Base-by-base conservation (phyloP, 2,888 invertebrate species). In the Hesperia comma region DNA sequence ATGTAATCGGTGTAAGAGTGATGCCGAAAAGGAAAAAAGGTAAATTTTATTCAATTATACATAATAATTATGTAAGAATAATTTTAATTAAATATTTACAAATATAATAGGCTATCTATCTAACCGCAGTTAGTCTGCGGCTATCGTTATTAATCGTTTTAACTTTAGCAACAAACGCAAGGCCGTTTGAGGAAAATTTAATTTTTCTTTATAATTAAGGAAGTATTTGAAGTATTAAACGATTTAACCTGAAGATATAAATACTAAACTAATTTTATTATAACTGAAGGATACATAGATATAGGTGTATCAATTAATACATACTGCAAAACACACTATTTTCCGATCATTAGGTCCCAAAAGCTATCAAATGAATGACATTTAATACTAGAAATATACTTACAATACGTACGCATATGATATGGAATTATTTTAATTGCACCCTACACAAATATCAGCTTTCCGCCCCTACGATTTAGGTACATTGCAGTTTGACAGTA, bases 21-120 rank as follows among this genome's bases (percentile, higher is more conserved):
- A 84, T 93, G 83, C 87, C 93, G 75, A 93, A 93, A 79, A 86
- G 93, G 82, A 90, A 93, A 80, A 93, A 94, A 94, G 94, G 94
- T 94, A 91, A 37, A 84, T 76, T 70, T 58, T 64, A 37, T 14
- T 8, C 53, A 19, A 0, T 61, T 37, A 51, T n/a, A 6, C 10
- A 21, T 21, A 57, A 6, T 61, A 19, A n/a, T 49, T 33, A 49
- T 19, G 17, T 12, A 37, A 15, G 12, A 53, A 12, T 14, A 46
- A 32, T 15, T 46, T 15, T 17, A 61, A 40, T 19, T 40, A 17
- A 61, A n/a, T n/a, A n/a, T n/a, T n/a, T n/a, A n/a, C n/a, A n/a
- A n/a, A n/a, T n/a, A n/a, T n/a, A n/a, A n/a, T n/a, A n/a, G n/a
- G n/a, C n/a, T n/a, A n/a, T n/a, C 14, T 61, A 51, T 51, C 40